A percentile compares a stretch with the other conserved stretches of the same genome.
Evolutionary conservation across 2,888 invertebrate genomes (phyloP).

Genomic region (Eupithecia centaureata): DNA sequence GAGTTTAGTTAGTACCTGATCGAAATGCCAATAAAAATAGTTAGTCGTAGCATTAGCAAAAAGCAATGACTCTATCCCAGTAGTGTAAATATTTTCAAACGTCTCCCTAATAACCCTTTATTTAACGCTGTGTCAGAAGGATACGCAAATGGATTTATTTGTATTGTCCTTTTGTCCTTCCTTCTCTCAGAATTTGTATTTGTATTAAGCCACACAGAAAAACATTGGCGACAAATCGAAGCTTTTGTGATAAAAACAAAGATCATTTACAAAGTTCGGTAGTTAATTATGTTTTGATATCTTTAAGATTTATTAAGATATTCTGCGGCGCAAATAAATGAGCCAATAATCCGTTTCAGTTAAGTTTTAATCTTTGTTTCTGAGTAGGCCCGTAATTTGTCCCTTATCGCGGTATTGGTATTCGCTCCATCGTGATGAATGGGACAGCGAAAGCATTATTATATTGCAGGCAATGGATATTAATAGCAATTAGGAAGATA

Average conservation of each 20-base stretch:
- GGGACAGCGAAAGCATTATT: slow-evolving; percentile 25
- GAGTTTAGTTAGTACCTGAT: too few relatives aligned
- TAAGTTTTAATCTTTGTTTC: slow-evolving; percentile 34
- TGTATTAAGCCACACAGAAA: not conserved
- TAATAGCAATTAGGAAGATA: slow-evolving; percentile 31
- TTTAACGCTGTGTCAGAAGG: slow-evolving; percentile 8
- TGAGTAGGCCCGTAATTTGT: slow-evolving; percentile 32
- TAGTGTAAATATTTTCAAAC: not conserved
- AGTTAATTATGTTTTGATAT: slow-evolving; percentile 28
- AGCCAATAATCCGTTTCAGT: slow-evolving; percentile 24
- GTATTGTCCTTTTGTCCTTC: not conserved
- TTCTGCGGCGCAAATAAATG: slow-evolving; percentile 24
- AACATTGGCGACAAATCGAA: not conserved
- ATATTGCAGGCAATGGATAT: slow-evolving; percentile 31
- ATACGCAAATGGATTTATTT: not conserved
- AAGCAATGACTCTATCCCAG: not conserved
- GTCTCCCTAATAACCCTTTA: slow-evolving; percentile 3
- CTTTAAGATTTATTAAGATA: slow-evolving; percentile 24
- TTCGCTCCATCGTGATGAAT: slow-evolving; percentile 29
- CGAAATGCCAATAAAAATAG: too few relatives aligned
- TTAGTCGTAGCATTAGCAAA: too few relatives aligned
- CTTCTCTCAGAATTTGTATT: not conserved
- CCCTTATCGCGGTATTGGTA: slow-evolving; percentile 28
- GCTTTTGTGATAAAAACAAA: not conserved
- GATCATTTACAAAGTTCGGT: slow-evolving; percentile 9